A percentile compares a stretch with the other conserved stretches of the same genome.
Conservation (phyloP, 2,113 vertebrate species). For the Coturnix japonica region DNA sequence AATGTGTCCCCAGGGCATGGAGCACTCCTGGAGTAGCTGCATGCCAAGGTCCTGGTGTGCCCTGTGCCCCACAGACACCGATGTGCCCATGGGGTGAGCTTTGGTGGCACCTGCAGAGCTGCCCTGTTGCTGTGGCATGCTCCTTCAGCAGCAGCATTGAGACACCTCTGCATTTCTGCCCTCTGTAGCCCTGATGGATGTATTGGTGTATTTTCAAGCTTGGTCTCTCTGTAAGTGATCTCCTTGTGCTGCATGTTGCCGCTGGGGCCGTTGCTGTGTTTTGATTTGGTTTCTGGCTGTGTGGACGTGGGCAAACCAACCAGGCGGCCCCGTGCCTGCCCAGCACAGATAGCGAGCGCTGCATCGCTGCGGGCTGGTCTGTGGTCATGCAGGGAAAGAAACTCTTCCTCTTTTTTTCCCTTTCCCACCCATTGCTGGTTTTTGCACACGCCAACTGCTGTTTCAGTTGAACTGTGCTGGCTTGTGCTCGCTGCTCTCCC, state of each 20-base stretch:
- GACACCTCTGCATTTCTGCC: too few relatives aligned
- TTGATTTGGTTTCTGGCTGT: too few relatives aligned
- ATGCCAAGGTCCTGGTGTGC: not conserved
- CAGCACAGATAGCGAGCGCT: conserved; percentile 13
- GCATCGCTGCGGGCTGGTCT: conserved; percentile 21
- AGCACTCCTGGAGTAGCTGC: not conserved
- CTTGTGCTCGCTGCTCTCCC: not conserved
- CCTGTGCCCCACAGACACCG: not conserved
- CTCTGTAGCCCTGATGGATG: too few relatives aligned
- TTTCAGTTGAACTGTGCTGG: not conserved
- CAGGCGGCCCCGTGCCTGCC: not conserved
- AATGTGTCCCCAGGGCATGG: not conserved
- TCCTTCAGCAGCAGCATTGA: too few relatives aligned
- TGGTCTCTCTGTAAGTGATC: too few relatives aligned
- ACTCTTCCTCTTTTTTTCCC: not conserved
- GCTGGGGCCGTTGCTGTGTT: too few relatives aligned
- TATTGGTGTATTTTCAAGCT: too few relatives aligned
- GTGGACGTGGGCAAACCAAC: too few relatives aligned
- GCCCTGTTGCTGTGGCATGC: not conserved
- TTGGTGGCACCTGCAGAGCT: not conserved
- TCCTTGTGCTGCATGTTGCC: too few relatives aligned
- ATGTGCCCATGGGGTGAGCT: not conserved
- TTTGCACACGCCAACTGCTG: not conserved
- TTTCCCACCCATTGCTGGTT: not conserved
- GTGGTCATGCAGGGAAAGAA: conserved; percentile 13